Conservation (phyloP, 2,888 invertebrate species). For the Eupeodes latifasciatus region DNA sequence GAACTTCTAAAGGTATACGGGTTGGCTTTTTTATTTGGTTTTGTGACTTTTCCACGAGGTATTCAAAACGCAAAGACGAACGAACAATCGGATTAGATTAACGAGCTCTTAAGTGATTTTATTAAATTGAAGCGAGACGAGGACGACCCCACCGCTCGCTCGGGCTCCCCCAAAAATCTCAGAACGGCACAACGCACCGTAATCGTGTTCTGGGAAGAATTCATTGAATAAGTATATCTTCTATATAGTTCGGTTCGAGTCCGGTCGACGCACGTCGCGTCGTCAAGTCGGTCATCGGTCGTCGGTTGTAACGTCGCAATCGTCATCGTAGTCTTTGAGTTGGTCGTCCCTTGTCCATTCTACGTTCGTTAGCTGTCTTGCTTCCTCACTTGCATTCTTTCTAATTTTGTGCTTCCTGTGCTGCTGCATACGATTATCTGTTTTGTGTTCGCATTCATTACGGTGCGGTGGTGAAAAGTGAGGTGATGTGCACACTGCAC, state of each 20-base stretch:
- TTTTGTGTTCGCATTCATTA: constrained; percentile 45
- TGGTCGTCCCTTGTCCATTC: constrained; percentile 1
- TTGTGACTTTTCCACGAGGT: constrained; percentile 39
- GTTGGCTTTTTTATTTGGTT: not conserved
- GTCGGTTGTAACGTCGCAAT: constrained; percentile 5
- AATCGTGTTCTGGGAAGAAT: constrained; percentile 43
- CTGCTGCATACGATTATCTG: constrained; percentile 61
- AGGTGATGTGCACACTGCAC: not conserved
- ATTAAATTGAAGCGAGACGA: constrained; percentile 70
- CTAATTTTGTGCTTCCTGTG: constrained; percentile 75
- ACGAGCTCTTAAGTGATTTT: constrained; percentile 75
- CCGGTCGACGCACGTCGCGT: constrained; percentile 28
- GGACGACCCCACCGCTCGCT: constrained; percentile 17
- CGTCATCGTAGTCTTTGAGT: constrained; percentile 31
- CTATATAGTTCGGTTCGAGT: constrained; percentile 56
- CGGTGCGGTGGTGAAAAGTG: not conserved
- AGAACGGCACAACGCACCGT: not conserved
- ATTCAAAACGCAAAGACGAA: constrained; percentile 30
- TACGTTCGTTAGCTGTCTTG: constrained; percentile 47
- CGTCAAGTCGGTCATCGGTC: constrained; percentile 23
- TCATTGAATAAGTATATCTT: constrained; percentile 61
- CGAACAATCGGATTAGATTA: constrained; percentile 74
- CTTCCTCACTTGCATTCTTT: constrained; percentile 74
- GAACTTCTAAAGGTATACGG: constrained; percentile 42
- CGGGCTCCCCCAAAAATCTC: not conserved